A percentile compares a stretch with the other conserved stretches of the same genome.
phyloP scores from a whole-genome alignment of 1,140 invertebrate genomes.

The Chionoecetes opilio region DNA sequence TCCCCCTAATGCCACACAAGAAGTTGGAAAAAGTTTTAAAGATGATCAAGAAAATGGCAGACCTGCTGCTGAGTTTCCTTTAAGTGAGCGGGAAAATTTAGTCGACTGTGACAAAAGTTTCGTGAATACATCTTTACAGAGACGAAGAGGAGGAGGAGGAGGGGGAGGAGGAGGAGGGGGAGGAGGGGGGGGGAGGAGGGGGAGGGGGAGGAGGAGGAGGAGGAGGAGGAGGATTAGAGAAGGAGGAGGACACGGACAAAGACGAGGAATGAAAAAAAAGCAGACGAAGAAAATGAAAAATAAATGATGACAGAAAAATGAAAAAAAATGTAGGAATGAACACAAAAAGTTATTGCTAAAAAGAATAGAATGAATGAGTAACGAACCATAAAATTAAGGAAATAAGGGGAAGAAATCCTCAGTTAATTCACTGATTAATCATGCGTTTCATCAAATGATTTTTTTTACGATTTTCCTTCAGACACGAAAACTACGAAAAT shows the following conservation, averaged over 20 bases:
- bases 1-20: conserved; percentile 60
- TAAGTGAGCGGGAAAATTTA: background rate
- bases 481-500: too few relatives aligned
- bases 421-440: too few relatives aligned
- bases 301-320: background rate
- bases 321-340: background rate
- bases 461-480: too few relatives aligned
- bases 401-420: too few relatives aligned
- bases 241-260: background rate
- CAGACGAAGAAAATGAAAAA: background rate
- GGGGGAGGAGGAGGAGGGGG: background rate
- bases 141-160: background rate
- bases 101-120: conserved; percentile 19
- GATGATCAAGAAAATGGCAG: conserved; percentile 27
- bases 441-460: too few relatives aligned
- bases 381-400: too few relatives aligned
- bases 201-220: too few relatives aligned
- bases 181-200: background rate
- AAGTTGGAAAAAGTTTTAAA: conserved; percentile 37
- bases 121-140: background rate
- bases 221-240: background rate
- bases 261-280: background rate
- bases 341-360: background rate
- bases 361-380: background rate
- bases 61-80: conserved; percentile 6